Base-by-base conservation (phyloP, 2,888 invertebrate species). In the Pandemis cinnamomeana region DNA sequence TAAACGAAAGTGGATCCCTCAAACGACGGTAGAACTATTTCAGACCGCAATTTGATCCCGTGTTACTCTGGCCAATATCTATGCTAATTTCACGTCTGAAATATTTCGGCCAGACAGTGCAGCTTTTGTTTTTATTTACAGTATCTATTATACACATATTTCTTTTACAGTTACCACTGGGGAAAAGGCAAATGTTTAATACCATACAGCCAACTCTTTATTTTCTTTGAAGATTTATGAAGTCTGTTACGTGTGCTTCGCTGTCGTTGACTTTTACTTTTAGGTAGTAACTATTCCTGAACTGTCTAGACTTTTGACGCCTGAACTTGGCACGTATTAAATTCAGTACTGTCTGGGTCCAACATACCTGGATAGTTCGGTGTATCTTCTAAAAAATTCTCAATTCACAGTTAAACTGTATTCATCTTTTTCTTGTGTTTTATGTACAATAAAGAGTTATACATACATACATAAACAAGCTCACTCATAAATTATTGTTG, bases 1-100 rank as follows among this genome's bases (percentile, higher is more conserved):
- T 51, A 67, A 48, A 67, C 60, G 51, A 71, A 20, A 55, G 71
- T 71, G 36, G 44, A 71, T 60, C 60, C 60, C 66, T 64, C 10
- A 36, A 64, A 58, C 48, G 61, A 48, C 60, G 11, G 69, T 51
- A 41, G 27, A 36, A 62, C 11, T 69, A 61, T 61, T 61, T 51
- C 46, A 41, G 69, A 51, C 41, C 15, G 46, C 20, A 68, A 27
- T 60, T 48, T n/a, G 55, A 68, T 60, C n/a, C 15, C 11, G 44
- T 46, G 8, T 42, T 62, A 42, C 62, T 42, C 62, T n/a, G 42
- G 42, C 62, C 62, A 42, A 58, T 27, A 58, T 58, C 58, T 27
- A 58, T 27, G 58, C 58, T 58, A 58, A 58, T 27, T 27, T 5
- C 10, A 27, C 58, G 27, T 10, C 58, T 20, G 11, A 27, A 27